Conservation (phyloP, 2,113 vertebrate genomes). For the Halichoeres trimaculatus region DNA sequence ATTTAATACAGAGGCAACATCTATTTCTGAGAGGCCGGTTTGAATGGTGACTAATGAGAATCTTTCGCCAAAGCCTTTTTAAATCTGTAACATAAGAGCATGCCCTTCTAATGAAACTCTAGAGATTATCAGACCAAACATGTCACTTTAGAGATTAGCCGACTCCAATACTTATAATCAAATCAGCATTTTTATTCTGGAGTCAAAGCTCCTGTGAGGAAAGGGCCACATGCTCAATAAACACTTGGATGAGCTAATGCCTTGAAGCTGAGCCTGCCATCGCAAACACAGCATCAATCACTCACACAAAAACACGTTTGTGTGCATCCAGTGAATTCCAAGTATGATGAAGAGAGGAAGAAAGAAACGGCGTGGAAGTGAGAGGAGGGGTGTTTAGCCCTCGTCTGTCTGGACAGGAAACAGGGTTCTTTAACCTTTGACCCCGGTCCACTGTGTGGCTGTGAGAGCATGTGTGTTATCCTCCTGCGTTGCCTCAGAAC, state of each 20-base stretch:
- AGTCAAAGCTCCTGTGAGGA: conserved; percentile 41
- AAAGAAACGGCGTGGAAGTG: conserved; percentile 42
- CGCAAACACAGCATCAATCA: conserved; percentile 57
- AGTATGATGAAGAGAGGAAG: background rate
- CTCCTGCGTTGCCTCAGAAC: conserved; percentile 45
- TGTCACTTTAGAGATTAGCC: conserved; percentile 28
- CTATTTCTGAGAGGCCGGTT: conserved; percentile 54
- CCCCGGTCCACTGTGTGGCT: conserved; percentile 47
- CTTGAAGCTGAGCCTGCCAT: conserved; percentile 10
- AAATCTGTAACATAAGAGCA: conserved; percentile 58
- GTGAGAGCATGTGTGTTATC: conserved; percentile 45
- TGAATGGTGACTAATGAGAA: conserved; percentile 55
- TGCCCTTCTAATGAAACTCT: conserved; percentile 59
- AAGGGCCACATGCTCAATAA: conserved; percentile 36
- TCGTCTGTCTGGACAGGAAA: conserved; percentile 81
- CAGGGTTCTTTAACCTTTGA: conserved; percentile 72
- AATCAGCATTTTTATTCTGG: conserved; percentile 42
- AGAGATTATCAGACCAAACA: conserved; percentile 4
- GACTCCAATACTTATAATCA: conserved; percentile 33
- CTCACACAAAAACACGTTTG: background rate
- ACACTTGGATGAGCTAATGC: conserved; percentile 51
- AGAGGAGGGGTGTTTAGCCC: conserved; percentile 52
- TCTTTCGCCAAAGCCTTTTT: conserved; percentile 59
- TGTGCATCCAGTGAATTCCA: background rate
- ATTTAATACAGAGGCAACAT: conserved; percentile 59